Percentiles rank a stretch among this genome's conserved stretches.
phyloP scores from a whole-genome alignment of 1,140 invertebrate genomes.

The Brachionus plicatilis region DNA sequence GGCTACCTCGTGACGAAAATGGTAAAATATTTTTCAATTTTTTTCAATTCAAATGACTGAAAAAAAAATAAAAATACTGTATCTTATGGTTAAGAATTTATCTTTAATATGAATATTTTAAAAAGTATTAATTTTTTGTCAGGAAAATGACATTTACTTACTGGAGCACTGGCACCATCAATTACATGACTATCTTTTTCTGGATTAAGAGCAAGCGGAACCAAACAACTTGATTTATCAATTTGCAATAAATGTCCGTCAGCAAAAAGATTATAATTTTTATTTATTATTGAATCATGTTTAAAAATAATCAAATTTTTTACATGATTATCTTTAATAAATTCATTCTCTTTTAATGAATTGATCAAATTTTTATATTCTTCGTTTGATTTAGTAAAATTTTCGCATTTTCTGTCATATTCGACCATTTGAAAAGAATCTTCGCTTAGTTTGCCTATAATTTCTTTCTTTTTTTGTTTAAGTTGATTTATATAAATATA shows the following conservation, averaged over 20 bases:
- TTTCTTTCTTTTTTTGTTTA: conserved; percentile 4
- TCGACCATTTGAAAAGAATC: not conserved
- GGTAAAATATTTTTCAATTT: too few relatives aligned
- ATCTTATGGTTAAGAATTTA: too few relatives aligned
- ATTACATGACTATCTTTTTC: conserved; percentile 19
- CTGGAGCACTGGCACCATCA: conserved; percentile 30
- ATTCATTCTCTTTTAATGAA: not conserved
- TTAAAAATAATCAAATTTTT: conserved; percentile 35
- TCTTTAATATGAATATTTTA: too few relatives aligned
- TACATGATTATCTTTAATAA: conserved; percentile 22
- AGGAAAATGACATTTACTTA: not conserved
- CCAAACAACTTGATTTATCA: conserved; percentile 37
- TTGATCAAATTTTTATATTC: not conserved
- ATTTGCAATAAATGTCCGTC: conserved; percentile 34
- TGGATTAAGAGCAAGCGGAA: conserved; percentile 10
- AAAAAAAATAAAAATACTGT: too few relatives aligned
- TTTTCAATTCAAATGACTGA: too few relatives aligned
- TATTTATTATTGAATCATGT: not conserved
- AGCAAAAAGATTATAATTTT: not conserved
- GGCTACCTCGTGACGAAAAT: too few relatives aligned
- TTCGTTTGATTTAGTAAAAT: not conserved
- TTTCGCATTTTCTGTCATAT: not conserved
- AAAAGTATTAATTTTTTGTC: too few relatives aligned
- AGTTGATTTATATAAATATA: conserved; percentile 26
- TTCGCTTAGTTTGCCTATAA: not conserved